Conservation (phyloP, 1,140 invertebrate species). For the Drosophila baimaii region DNA sequence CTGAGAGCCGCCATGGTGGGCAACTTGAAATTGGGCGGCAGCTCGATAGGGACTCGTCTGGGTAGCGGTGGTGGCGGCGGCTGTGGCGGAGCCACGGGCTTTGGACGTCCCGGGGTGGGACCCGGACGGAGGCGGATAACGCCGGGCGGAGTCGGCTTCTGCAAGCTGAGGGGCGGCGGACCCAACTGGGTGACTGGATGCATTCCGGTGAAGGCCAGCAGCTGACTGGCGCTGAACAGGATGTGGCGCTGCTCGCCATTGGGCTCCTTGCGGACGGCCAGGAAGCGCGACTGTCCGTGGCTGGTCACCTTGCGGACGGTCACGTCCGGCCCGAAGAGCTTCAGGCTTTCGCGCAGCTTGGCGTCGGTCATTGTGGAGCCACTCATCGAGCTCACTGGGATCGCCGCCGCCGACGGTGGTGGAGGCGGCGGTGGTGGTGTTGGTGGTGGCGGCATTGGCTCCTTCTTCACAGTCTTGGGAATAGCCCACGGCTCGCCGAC, state of each 20-base stretch:
- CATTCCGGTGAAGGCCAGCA: background rate
- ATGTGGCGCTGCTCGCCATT: slow-evolving; percentile 6
- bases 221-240: background rate
- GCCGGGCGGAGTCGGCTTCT: no score
- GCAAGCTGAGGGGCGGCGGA: background rate
- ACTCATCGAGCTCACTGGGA: no score
- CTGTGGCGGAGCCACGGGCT: background rate
- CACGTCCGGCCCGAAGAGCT: slow-evolving; percentile 26
- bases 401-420: no score
- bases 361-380: background rate
- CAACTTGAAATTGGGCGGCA: background rate
- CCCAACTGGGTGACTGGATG: background rate
- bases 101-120: background rate
- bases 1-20: slow-evolving; percentile 7
- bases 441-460: background rate
- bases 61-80: background rate
- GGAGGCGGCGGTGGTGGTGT: background rate
- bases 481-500: slow-evolving; percentile 14
- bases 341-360: slow-evolving; percentile 2
- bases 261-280: slow-evolving; percentile 3
- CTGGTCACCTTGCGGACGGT: background rate
- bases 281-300: background rate
- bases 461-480: background rate
- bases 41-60: background rate
- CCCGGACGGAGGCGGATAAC: background rate